Evolutionary conservation across 2,888 invertebrate species (phyloP).

Genomic region (Drosophila prolongata): DNA sequence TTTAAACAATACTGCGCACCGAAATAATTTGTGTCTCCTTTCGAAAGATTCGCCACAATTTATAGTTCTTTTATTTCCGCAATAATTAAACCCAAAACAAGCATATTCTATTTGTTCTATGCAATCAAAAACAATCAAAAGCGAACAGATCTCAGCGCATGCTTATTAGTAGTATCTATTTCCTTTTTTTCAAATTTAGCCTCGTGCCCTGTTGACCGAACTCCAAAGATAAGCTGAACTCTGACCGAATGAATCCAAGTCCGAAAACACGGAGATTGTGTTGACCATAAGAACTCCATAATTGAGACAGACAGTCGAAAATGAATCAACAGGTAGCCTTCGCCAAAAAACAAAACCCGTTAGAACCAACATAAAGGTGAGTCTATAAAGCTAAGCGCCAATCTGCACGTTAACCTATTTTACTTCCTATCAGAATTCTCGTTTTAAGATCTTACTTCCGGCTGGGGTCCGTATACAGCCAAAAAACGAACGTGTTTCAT

Average conservation of each 20-base stretch:
- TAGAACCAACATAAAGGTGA: slow-evolving; percentile 42
- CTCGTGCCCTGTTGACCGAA: slow-evolving; percentile 80
- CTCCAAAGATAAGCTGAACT: slow-evolving; percentile 57
- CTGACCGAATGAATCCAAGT: slow-evolving; percentile 29
- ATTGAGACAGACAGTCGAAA: slow-evolving; percentile 35
- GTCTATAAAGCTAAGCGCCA: slow-evolving; percentile 52
- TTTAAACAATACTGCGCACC: background rate
- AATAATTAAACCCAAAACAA: slow-evolving; percentile 40
- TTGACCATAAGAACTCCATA: slow-evolving; percentile 7
- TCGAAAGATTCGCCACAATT: slow-evolving; percentile 12
- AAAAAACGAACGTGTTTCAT: slow-evolving; percentile 66
- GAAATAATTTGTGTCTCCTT: slow-evolving; percentile 36
- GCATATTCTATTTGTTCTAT: slow-evolving; percentile 36
- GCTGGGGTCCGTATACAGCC: slow-evolving; percentile 21
- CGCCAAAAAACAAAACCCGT: slow-evolving; percentile 40
- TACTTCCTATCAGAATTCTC: slow-evolving; percentile 70
- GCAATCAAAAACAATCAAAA: slow-evolving; percentile 28
- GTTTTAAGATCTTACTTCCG: slow-evolving; percentile 66
- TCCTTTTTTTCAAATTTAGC: slow-evolving; percentile 66
- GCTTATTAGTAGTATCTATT: slow-evolving; percentile 43
- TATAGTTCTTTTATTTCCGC: slow-evolving; percentile 39
- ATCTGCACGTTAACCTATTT: slow-evolving; percentile 79
- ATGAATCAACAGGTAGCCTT: slow-evolving; percentile 57
- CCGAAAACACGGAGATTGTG: slow-evolving; percentile 9
- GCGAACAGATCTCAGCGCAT: slow-evolving; percentile 24